These are phyloP conservation scores for Drepana falcataria DNA, from an alignment of 2,888 invertebrate species.

Conservation along the genomic window DNA sequence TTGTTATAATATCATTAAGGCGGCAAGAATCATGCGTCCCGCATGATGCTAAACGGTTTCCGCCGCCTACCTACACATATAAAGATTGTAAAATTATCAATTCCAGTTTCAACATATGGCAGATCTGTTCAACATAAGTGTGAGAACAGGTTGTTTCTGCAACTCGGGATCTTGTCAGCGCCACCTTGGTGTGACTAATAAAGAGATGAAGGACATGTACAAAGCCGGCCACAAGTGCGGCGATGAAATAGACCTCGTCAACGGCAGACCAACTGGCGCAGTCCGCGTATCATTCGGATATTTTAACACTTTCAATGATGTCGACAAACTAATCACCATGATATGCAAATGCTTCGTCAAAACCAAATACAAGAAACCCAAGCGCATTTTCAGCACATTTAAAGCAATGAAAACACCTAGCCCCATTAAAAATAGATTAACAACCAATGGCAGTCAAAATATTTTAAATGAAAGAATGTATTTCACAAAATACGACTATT, in stretches of 20 bases:
- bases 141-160: slow-evolving; percentile 97
- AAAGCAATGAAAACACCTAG: slow-evolving; percentile 14
- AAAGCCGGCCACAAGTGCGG: slow-evolving; percentile 95
- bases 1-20: too few species aligned
- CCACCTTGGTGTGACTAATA: slow-evolving; percentile 83
- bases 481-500: slow-evolving; percentile 16
- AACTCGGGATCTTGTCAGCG: slow-evolving; percentile 96
- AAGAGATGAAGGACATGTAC: slow-evolving; percentile 86
- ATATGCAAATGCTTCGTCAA: slow-evolving; percentile 86
- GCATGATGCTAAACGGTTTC: too few species aligned
- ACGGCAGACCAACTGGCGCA: slow-evolving; percentile 94
- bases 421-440: slow-evolving; percentile 6
- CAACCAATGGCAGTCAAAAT: slow-evolving; percentile 26
- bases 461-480: slow-evolving; percentile 24
- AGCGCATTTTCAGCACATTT: slow-evolving; percentile 35
- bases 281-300: slow-evolving; percentile 95
- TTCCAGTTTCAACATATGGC: slow-evolving; percentile 92
- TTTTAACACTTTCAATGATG: slow-evolving; percentile 87
- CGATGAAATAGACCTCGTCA: slow-evolving; percentile 89
- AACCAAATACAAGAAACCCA: slow-evolving; percentile 36
- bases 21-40: too few species aligned
- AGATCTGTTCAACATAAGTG: slow-evolving; percentile 88
- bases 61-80: background rate
- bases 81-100: background rate
- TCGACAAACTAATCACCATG: slow-evolving; percentile 84